Conservation (phyloP, 2,113 vertebrate species). For the Alethe diademata region DNA sequence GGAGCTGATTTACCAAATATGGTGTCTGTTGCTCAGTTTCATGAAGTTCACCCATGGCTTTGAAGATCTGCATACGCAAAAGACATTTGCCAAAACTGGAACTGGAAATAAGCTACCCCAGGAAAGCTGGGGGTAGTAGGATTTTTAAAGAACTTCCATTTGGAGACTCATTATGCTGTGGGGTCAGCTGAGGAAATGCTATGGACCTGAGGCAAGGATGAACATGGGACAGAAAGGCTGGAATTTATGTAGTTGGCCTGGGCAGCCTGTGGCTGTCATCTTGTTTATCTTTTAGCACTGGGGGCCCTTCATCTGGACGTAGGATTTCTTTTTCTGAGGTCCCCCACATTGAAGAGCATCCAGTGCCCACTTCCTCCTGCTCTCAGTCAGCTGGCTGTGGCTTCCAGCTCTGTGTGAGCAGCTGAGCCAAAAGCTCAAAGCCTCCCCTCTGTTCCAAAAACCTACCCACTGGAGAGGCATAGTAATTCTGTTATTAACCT, state of each 20-base stretch:
- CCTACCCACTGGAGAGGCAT: background rate
- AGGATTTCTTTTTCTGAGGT: background rate
- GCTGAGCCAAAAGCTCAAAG: background rate
- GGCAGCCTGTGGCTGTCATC: background rate
- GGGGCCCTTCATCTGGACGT: fast-evolving
- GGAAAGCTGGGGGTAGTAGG: background rate
- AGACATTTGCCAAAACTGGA: background rate
- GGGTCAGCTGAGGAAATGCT: background rate
- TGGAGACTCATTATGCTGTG: background rate
- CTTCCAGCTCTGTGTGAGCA: background rate
- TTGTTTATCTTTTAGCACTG: background rate
- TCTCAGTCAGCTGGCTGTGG: background rate
- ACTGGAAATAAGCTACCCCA: background rate
- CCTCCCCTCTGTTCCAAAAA: background rate
- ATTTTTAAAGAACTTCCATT: background rate
- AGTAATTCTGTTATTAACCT: slow-evolving; percentile 44
- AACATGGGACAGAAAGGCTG: background rate
- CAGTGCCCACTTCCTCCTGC: background rate
- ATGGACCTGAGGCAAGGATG: background rate
- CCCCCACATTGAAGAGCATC: background rate
- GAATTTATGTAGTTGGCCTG: background rate
- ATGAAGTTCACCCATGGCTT: background rate
- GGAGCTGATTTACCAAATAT: background rate
- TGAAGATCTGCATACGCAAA: background rate
- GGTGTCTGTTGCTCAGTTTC: background rate